Evolutionary conservation across 2,797 vertebrate genomes (phyloP), one percentile per base, ranked within the genome.

Genomic region (Gephyroberyx darwinii): DNA sequence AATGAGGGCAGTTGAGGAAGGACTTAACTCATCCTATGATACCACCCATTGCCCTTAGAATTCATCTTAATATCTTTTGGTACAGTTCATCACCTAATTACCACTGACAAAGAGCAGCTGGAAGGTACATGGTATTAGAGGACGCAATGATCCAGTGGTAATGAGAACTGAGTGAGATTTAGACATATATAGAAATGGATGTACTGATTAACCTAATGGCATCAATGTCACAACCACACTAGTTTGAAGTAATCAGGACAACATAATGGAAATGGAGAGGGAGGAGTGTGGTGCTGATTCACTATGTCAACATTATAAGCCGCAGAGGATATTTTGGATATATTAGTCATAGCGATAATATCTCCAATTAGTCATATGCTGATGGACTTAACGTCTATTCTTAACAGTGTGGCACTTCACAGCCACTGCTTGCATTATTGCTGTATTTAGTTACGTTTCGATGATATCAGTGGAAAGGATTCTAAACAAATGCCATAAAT

Each of bases 81-180:
- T 84, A 86, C 83, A 90, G 87, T 91, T 87, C 87, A 86, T 89
- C 85, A 78, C 83, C 86, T 90, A 92, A 92, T 92, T 92, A 92
- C 75, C 73, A 72, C 66, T 69, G 86, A 91, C 85, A 91, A 89
- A 88, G 89, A 89, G 81, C 74, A 85, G 85, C 89, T 87, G 84
- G 86, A 82, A 91, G 90, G 89, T 91, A 85, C 89, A 80, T 80
- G 84, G 81, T 86, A 90, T 92, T 93, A 91, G 78, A 73, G 75
- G 81, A 85, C 77, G 87, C 87, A 93, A 93, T 91, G 91, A 91
- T 86, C 88, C 88, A 77, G 20, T 77, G 67, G 78, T 89, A 90
- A 91, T 91, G 88, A 86, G 83, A 89, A 69, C 61, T 62, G 56
- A 78, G 77, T 63, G 76, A 83, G 79, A 85, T 84, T 77, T 79